Conservation (phyloP, 1,140 invertebrate species). For the Bombus pyrosoma region DNA sequence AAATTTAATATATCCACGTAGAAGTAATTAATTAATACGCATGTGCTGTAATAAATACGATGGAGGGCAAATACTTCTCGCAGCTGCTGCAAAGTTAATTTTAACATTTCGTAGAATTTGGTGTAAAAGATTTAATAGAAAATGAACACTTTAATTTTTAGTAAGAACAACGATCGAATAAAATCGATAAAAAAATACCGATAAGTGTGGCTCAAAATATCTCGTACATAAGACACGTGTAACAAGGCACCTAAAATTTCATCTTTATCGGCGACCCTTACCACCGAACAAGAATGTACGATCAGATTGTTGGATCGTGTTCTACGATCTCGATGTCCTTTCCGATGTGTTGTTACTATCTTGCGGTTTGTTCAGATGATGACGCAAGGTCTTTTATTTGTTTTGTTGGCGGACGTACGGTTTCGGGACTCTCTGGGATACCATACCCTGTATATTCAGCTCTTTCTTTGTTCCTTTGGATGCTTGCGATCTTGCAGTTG, state of each 20-base stretch:
- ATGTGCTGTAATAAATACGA: no score
- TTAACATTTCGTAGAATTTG: no score
- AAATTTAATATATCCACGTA: no score
- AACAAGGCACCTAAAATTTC: not conserved
- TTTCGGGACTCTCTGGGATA: not conserved
- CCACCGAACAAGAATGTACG: not conserved
- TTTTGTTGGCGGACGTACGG: not conserved
- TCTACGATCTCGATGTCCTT: not conserved
- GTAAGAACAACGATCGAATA: not conserved
- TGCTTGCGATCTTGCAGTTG: not conserved
- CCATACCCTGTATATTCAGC: not conserved
- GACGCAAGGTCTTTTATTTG: not conserved
- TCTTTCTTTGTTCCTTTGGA: not conserved
- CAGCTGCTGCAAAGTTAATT: no score
- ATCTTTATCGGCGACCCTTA: not conserved
- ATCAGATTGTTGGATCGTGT: not conserved
- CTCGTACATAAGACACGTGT: not conserved
- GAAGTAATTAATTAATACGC: no score
- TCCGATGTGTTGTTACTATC: not conserved
- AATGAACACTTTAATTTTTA: no score
- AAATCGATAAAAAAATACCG: not conserved
- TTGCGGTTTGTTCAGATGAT: not conserved
- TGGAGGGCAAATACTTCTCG: no score
- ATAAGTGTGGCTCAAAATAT: not conserved
- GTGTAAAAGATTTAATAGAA: no score